A percentile compares a stretch with the other conserved stretches of the same genome.
Conservation (phyloP, 1,140 invertebrate species). For the Ceratina japonica region DNA sequence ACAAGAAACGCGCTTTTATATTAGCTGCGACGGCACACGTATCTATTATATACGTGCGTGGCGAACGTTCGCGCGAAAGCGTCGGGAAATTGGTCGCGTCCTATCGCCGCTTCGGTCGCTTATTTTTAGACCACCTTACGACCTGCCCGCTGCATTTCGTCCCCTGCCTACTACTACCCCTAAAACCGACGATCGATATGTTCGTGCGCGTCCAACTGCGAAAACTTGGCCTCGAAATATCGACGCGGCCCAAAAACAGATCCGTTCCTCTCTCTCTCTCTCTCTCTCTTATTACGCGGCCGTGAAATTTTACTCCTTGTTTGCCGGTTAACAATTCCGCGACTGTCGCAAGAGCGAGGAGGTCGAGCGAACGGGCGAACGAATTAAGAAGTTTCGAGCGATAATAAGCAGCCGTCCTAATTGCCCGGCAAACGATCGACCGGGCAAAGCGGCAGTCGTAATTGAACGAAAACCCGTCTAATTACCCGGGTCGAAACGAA, state of each 20-base stretch:
- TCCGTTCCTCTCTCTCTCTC: not conserved
- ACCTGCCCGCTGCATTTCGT: conserved; percentile 13
- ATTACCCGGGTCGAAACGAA: conserved; percentile 1
- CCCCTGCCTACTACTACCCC: conserved; percentile 10
- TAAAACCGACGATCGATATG: conserved; percentile 44
- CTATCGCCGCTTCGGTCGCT: not conserved
- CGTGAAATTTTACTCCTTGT: no score
- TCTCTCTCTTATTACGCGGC: no score
- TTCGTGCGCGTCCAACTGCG: conserved; percentile 51
- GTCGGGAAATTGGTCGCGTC: no score
- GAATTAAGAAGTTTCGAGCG: conserved; percentile 24
- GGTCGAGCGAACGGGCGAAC: not conserved
- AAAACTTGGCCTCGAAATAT: conserved; percentile 51
- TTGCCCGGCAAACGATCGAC: conserved; percentile 10
- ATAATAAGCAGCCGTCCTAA: conserved; percentile 30
- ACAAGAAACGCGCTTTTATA: no score
- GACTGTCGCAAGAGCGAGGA: not conserved
- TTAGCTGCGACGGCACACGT: no score
- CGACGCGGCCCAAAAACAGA: conserved; percentile 34
- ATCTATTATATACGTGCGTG: no score
- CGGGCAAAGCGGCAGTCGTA: conserved; percentile 3
- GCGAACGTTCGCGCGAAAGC: no score
- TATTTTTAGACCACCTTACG: conserved; percentile 42
- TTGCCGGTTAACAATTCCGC: not conserved
- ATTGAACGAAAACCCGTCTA: conserved; percentile 37